Conservation (phyloP, 2,797 vertebrate species). For the Pampus argenteus region DNA sequence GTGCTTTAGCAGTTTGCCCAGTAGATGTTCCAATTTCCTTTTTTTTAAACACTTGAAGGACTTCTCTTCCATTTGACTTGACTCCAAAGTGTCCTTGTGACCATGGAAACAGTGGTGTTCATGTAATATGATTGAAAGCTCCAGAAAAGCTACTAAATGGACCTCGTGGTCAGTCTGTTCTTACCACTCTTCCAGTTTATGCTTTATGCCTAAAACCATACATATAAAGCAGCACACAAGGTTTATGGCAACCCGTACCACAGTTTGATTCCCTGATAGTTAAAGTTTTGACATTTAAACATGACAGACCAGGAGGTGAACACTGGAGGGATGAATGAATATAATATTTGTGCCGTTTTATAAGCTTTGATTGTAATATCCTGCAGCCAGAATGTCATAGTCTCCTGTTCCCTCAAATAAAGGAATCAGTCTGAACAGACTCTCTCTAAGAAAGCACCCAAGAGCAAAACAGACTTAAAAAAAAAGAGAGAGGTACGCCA, state of each 20-base stretch:
- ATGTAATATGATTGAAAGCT: neutral
- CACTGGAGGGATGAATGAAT: constrained; percentile 5
- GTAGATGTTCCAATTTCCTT: too few relatives aligned
- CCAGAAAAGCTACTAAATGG: too few relatives aligned
- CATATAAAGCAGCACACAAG: neutral
- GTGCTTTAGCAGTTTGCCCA: too few relatives aligned
- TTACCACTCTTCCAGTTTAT: neutral
- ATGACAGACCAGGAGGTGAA: too few relatives aligned
- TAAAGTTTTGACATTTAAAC: neutral
- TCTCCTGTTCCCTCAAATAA: constrained; percentile 8
- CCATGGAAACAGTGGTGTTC: neutral
- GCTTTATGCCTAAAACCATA: constrained; percentile 1
- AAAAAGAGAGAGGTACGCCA: constrained; percentile 13
- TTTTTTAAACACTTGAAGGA: too few relatives aligned
- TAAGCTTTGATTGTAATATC: constrained; percentile 27
- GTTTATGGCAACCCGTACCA: neutral
- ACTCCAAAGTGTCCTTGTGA: too few relatives aligned
- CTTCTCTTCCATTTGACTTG: too few relatives aligned
- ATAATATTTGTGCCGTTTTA: constrained; percentile 2
- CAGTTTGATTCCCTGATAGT: neutral
- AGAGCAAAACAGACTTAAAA: constrained; percentile 23
- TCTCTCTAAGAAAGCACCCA: constrained; percentile 13
- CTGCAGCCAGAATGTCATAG: constrained; percentile 6
- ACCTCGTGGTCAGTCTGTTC: too few relatives aligned
- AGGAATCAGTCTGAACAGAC: constrained; percentile 25